Base-by-base conservation (phyloP, 2,888 invertebrate genomes). In the Capitulum mitella region DNA sequence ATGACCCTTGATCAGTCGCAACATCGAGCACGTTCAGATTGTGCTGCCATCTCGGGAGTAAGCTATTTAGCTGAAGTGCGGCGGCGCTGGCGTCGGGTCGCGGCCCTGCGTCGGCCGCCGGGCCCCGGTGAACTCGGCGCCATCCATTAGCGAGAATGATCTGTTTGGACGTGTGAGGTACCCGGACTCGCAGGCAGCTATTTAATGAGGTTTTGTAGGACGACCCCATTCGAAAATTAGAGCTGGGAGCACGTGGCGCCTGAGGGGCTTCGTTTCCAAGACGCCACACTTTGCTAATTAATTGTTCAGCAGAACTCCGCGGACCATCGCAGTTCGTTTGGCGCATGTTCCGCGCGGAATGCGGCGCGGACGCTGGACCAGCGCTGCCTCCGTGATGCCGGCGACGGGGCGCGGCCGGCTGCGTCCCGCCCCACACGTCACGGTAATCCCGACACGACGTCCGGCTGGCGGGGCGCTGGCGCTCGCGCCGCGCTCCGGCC, bases 91-190 rank as follows among this genome's bases (percentile, higher is more conserved):
- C 51, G 51, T 14, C 51, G 22, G 26, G 51, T 26, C 6, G 26
- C 19, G 19, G 19, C 51, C 26, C 6, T 26, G 3, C 22, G 54
- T 6, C 54, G 54, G 54, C 19, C 54, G 54, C 2, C 54, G 26
- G 14, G 26, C 26, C 19, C 29, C 58, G 6, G 43, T 43, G 43
- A 22, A 22, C 19, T 16, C 16, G 22, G 51, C 51, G 16, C 19
- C 12, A 32, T 64, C 64, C 64, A 64, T 64, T 64, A 64, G 64
- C 3, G 14, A 34, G 34, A 64, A 64, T 64, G 64, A 64, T 64
- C 14, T 34, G 64, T 64, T 34, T 32, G 64, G 34, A 34, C n/a
- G 64, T 58, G 58, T 58, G 58, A 58, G 58, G 29, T 29, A n/a
- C 29, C n/a, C n/a, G n/a, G 10, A 29, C 58, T 1, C 58, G 29